These are phyloP conservation scores for Echinarachnius parma DNA, from an alignment of 53 echinoderm and acorn worm genomes.

Conservation along the genomic window DNA sequence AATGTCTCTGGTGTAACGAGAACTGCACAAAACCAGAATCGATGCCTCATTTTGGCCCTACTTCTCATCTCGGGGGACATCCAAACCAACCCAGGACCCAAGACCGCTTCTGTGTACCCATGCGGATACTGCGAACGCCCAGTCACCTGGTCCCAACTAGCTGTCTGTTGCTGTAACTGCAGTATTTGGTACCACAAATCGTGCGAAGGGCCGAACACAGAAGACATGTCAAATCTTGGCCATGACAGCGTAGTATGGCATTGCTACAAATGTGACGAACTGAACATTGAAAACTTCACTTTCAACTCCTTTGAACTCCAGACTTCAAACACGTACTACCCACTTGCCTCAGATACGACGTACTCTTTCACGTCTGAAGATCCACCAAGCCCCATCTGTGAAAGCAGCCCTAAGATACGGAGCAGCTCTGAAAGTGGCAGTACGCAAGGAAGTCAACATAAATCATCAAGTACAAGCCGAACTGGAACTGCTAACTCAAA, in stretches of 20 bases:
- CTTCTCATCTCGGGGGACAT: slow-evolving; percentile 11
- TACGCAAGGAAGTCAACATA: no score
- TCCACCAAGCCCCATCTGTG: slow-evolving; percentile 12
- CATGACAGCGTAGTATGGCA: slow-evolving; percentile 15
- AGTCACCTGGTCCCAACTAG: slow-evolving; percentile 35
- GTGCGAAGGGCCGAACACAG: background rate
- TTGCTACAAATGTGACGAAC: slow-evolving; percentile 38
- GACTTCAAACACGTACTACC: slow-evolving; percentile 23
- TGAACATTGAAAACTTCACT: slow-evolving; percentile 25
- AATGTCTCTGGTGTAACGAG: no score
- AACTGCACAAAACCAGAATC: no score
- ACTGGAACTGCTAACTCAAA: background rate
- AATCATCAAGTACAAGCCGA: background rate
- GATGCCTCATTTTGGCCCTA: no score
- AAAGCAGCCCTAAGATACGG: slow-evolving; percentile 17
- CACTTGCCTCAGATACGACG: background rate
- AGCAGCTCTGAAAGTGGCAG: background rate
- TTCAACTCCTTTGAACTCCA: slow-evolving; percentile 37
- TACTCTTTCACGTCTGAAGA: slow-evolving; percentile 6
- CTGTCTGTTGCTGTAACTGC: slow-evolving; percentile 42
- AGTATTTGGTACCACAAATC: slow-evolving; percentile 44
- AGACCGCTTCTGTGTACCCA: slow-evolving; percentile 18
- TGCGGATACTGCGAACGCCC: slow-evolving; percentile 36
- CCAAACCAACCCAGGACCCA: slow-evolving; percentile 39
- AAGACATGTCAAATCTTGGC: slow-evolving; percentile 8